Conservation (phyloP, 2,797 vertebrate species). For the Glyptemys insculpta region DNA sequence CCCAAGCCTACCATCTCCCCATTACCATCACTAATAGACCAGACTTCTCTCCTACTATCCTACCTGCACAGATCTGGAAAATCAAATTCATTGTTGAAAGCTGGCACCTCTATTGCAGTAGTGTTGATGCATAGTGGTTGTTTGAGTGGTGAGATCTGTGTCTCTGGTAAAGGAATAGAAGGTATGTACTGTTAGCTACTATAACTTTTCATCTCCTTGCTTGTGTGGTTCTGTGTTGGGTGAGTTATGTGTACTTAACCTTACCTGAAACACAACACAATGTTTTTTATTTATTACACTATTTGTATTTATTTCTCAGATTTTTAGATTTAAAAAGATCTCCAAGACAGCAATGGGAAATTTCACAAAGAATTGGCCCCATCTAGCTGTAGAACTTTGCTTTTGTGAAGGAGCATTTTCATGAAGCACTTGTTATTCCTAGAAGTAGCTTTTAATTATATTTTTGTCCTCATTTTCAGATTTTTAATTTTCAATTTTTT, state of each 20-base stretch:
- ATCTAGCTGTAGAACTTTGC: too few species aligned
- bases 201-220: neutral
- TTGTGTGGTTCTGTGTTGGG: neutral
- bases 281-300: too few species aligned
- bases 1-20: neutral
- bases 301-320: too few species aligned
- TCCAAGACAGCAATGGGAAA: too few species aligned
- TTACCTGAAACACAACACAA: too few species aligned
- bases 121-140: neutral
- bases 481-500: neutral
- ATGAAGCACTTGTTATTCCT: conserved; percentile 54
- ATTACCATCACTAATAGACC: neutral
- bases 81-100: neutral
- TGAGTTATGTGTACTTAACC: neutral
- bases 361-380: too few species aligned
- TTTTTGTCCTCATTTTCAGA: neutral
- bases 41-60: neutral
- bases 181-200: neutral
- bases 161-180: neutral
- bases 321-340: too few species aligned
- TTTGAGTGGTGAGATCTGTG: neutral
- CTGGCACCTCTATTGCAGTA: accelerated
- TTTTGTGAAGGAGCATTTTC: conserved; percentile 29
- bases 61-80: neutral
- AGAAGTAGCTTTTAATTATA: neutral